Evolutionary conservation across 2,113 vertebrate species (phyloP).

Genomic region (Gallinago jamesoni): DNA sequence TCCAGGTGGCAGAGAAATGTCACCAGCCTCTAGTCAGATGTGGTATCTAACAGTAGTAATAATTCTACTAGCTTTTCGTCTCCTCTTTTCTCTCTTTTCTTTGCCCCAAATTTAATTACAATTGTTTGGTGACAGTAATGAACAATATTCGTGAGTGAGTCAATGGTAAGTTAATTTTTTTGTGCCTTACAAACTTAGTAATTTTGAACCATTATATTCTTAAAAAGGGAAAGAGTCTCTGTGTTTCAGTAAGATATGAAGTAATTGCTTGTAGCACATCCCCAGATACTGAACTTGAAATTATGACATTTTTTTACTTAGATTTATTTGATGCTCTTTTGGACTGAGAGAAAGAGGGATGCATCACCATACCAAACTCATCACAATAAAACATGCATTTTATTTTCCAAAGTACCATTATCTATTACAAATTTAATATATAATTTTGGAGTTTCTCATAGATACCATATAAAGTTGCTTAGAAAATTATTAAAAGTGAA

Average conservation of each 20-base stretch:
- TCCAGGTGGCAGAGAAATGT: background rate
- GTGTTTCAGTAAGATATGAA: background rate
- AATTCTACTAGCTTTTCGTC: background rate
- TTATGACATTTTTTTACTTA: background rate
- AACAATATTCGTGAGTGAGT: background rate
- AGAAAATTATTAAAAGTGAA: background rate
- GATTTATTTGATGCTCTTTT: background rate
- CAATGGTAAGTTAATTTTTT: background rate
- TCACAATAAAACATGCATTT: background rate
- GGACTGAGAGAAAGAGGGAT: background rate
- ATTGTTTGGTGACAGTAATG: background rate
- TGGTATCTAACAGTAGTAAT: background rate
- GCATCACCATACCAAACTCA: accelerated
- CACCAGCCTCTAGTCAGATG: background rate
- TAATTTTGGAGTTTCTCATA: background rate
- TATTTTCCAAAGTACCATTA: background rate
- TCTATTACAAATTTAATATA: background rate
- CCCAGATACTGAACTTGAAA: background rate
- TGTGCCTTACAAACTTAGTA: background rate
- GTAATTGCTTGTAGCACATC: background rate
- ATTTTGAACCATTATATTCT: background rate
- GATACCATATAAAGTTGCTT: background rate
- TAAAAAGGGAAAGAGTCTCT: background rate
- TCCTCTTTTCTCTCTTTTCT: background rate
- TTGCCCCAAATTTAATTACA: background rate